Evolutionary conservation across 1,140 invertebrate genomes (phyloP).

Genomic region (Chymomyza costata): DNA sequence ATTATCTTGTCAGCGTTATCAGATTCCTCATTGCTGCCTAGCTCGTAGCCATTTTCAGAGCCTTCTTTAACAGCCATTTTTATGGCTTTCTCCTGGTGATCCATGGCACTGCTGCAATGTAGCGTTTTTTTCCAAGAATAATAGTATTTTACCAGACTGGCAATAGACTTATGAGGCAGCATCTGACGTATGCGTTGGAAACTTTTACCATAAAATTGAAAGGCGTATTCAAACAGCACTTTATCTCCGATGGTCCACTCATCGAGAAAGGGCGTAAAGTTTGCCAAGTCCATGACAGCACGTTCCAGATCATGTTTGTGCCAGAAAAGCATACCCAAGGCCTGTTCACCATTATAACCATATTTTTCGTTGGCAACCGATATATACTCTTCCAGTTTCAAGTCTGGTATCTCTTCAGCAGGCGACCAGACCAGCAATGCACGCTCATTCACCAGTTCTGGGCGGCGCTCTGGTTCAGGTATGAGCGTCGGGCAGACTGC

Average conservation of each 20-base stretch:
- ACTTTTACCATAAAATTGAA: constrained; percentile 97
- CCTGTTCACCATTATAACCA: constrained; percentile 97
- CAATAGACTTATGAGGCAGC: too few species aligned
- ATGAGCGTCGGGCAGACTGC: constrained; percentile 88
- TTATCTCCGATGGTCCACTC: constrained; percentile 98
- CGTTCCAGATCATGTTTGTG: constrained; percentile 95
- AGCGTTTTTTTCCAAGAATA: constrained; percentile 98
- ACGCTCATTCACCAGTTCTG: constrained; percentile 82
- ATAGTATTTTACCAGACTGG: constrained; percentile 95
- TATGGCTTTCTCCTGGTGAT: constrained; percentile 78
- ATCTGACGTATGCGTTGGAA: constrained; percentile 97
- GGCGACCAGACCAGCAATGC: constrained; percentile 96
- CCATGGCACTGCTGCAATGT: constrained; percentile 93
- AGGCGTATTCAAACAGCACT: constrained; percentile 97
- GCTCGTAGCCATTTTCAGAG: constrained; percentile 83
- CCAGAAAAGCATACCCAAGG: constrained; percentile 97
- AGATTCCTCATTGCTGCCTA: constrained; percentile 87
- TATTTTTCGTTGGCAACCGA: constrained; percentile 96
- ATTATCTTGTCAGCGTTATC: constrained; percentile 86
- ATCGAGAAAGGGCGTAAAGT: constrained; percentile 97
- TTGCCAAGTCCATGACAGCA: constrained; percentile 92
- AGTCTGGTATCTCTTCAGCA: constrained; percentile 87
- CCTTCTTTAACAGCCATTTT: constrained; percentile 77
- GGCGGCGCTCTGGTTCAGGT: constrained; percentile 78
- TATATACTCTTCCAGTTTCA: constrained; percentile 94